Base-by-base conservation (phyloP, 2,888 invertebrate genomes). In the Drosophila kambysellisi region DNA sequence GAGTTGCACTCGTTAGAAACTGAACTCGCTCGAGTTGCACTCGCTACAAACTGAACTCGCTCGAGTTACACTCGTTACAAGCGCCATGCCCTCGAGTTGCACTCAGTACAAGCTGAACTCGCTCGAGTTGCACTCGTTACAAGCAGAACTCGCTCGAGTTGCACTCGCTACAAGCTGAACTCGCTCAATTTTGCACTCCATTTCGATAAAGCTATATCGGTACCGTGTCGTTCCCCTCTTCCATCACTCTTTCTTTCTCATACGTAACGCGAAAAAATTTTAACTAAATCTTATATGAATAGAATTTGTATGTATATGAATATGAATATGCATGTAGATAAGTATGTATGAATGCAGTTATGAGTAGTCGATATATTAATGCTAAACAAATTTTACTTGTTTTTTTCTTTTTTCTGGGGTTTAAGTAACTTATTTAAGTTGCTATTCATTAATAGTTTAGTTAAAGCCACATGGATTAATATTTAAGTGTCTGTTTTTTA, bases 401-500 rank as follows among this genome's bases (percentile, higher is more conserved):
- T 56, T 48, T 50, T 57, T 15, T n/a, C n/a, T 4, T 6, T 54
- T 53, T 43, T 54, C 12, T 8, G 12, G 37, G 67, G 30, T 33
- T 85, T 70, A 58, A 65, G 50, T 59, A 59, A 56, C 52, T 57
- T 64, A 77, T 69, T 61, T 62, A 74, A 57, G 41, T 63, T 62
- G 41, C 37, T 58, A 56, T 62, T 39, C 60, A 51, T 70, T 51
- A 74, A 53, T 60, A 66, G 51, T 50, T 58, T 70, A 74, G 67
- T 89, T 88, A 88, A 88, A 88, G 88, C 88, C 88, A 88, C 91
- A 90, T 90, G 77, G 79, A 90, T 75, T 79, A 87, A 77, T 76
- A 70, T 76, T 79, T 68, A 76, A 74, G 81, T 67, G 69, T 75
- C 73, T 62, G 20, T 67, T 17, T 35, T 52, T 37, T 73, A 46